A percentile compares a stretch with the other conserved stretches of the same genome.
Conservation (phyloP, 2,888 invertebrate genomes). For the Eupeodes latifasciatus region DNA sequence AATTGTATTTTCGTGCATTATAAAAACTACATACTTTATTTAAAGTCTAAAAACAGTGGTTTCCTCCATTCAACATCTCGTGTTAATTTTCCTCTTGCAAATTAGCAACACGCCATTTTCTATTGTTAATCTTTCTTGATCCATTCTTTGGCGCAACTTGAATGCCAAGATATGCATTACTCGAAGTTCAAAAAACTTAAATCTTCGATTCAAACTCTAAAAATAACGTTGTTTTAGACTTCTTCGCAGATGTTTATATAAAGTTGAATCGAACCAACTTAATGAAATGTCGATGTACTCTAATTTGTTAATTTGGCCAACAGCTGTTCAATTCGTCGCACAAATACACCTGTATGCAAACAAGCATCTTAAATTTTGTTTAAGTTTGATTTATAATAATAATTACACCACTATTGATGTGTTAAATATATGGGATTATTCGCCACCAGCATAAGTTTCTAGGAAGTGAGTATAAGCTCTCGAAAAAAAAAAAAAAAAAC, state of each 20-base stretch:
- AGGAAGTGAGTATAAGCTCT: conserved; percentile 18
- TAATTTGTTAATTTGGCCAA: not conserved
- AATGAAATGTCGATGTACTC: not conserved
- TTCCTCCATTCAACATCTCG: not conserved
- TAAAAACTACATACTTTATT: not conserved
- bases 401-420: not conserved
- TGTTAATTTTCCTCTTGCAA: not conserved
- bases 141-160: not conserved
- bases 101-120: not conserved
- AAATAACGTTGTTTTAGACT: not conserved
- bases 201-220: not conserved
- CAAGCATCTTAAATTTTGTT: not conserved
- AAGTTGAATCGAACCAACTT: not conserved
- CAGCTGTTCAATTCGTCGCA: conserved; percentile 10
- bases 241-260: too few relatives aligned
- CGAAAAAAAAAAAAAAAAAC: conserved; percentile 17
- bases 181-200: not conserved
- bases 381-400: conserved; percentile 14
- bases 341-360: not conserved
- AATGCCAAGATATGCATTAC: not conserved
- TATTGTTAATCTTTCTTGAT: not conserved
- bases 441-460: not conserved
- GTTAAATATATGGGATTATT: not conserved
- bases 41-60: not conserved
- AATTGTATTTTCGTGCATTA: not conserved